phyloP scores from a whole-genome alignment of 2,797 vertebrate species.

The Paguma larvata region DNA sequence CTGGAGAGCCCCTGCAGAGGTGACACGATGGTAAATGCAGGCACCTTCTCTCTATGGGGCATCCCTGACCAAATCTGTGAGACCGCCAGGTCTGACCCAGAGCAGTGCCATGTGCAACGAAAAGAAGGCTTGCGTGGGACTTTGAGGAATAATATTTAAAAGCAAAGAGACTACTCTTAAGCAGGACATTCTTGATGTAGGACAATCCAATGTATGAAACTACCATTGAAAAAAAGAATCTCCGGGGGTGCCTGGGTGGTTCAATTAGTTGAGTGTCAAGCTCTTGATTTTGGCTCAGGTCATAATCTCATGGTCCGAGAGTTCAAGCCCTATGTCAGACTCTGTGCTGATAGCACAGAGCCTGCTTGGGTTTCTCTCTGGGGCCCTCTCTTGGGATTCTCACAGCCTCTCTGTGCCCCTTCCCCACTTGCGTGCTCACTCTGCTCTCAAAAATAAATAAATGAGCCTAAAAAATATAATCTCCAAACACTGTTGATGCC shows the following conservation, averaged over 20 bases:
- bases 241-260: too few relatives aligned
- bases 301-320: too few relatives aligned
- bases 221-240: neutral
- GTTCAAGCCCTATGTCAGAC: too few relatives aligned
- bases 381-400: too few relatives aligned
- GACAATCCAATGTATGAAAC: neutral
- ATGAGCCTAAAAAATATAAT: neutral
- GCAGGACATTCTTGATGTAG: neutral
- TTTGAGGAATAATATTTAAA: neutral
- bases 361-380: too few relatives aligned
- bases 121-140: neutral
- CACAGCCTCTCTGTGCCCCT: too few relatives aligned
- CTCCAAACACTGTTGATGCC: neutral
- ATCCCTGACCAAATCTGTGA: rapidly evolving
- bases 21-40: rapidly evolving
- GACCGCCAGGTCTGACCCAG: neutral
- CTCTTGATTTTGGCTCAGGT: too few relatives aligned
- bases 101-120: neutral
- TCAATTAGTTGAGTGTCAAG: too few relatives aligned
- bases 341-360: too few relatives aligned
- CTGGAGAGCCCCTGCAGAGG: neutral
- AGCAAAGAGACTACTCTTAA: neutral
- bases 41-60: rapidly evolving
- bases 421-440: too few relatives aligned
- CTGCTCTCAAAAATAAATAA: too few relatives aligned